Evolutionary conservation across 2,888 invertebrate species (phyloP).

Genomic region (Sepioteuthis lessoniana): DNA sequence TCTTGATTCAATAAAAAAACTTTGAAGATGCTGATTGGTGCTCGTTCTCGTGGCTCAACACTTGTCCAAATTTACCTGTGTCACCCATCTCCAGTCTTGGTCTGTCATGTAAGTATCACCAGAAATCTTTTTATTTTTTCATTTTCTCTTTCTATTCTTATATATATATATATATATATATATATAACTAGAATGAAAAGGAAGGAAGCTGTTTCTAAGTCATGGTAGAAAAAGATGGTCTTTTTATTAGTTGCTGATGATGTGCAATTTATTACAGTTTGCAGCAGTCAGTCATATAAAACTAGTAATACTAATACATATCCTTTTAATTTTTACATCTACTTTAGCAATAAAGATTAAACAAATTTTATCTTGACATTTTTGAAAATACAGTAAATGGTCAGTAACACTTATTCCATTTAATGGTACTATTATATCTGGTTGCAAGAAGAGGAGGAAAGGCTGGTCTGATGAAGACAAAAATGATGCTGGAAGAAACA

Average conservation of each 20-base stretch:
- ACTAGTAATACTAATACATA: too few relatives aligned
- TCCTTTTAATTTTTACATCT: too few relatives aligned
- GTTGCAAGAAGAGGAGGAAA: too few relatives aligned
- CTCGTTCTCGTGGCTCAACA: not conserved
- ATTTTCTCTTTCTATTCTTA: not conserved
- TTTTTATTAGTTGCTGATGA: not conserved
- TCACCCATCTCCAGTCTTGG: not conserved
- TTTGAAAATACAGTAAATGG: too few relatives aligned
- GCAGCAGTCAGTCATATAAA: not conserved
- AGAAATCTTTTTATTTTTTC: not conserved
- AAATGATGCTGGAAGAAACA: too few relatives aligned
- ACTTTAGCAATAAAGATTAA: too few relatives aligned
- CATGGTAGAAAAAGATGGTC: not conserved
- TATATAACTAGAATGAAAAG: too few relatives aligned
- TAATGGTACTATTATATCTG: too few relatives aligned
- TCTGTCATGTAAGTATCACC: not conserved
- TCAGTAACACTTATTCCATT: too few relatives aligned
- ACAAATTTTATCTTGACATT: too few relatives aligned
- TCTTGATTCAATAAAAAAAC: not conserved
- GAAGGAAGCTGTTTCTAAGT: not conserved
- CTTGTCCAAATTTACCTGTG: not conserved
- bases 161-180: too few relatives aligned
- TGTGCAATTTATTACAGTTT: not conserved
- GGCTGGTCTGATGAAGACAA: too few relatives aligned
- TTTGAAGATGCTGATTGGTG: not conserved